Evolutionary conservation across 2,113 vertebrate genomes (phyloP), one percentile per base, ranked within the genome.

Genomic region (Amazona guildingii): DNA sequence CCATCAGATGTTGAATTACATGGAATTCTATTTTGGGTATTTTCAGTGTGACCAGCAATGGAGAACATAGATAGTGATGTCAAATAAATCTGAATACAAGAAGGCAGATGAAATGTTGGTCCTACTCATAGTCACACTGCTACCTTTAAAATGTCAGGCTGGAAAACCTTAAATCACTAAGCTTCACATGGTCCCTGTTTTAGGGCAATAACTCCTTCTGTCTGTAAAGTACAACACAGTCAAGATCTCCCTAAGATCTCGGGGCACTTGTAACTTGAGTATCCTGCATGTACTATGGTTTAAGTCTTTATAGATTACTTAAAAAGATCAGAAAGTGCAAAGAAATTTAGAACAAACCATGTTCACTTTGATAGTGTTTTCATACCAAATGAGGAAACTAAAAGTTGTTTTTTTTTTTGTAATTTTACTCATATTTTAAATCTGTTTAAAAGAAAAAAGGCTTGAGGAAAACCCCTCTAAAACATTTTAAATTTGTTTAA

Each of bases 261-360:
- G 57, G 44, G 89, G 94, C 83, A 63, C 75, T 89, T 94, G 92
- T 95, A 97, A 96, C 44, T 81, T 88, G 92, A 97, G 86, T 92
- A 85, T 94, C 70, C 80, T 89, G 66, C 23, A 66, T 83, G 83
- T 94, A 86, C 88, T 85, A 67, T 39, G 43, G 51, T 82, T 96
- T 94, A 95, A 96, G 52, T 92, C 94, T 93, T 87, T 83, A 89
- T 63, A 91, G 89, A 92, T 96, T 94, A 79, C 74, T 85, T 94
- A 72, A n/a, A 64, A 93, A 92, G 72, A 96, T 89, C 89, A 95
- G 85, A 96, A 84, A 93, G 25, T 94, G 88, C 54, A 90, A 94
- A 91, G 90, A 95, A 96, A 96, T 88, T 82, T 83, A 88, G 85
- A 95, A 88, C 85, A 91, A 96, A 68, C 57, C 43, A 7, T 92